Evolutionary conservation across 2,888 invertebrate species (phyloP).

Genomic region (Chalcis sispes): DNA sequence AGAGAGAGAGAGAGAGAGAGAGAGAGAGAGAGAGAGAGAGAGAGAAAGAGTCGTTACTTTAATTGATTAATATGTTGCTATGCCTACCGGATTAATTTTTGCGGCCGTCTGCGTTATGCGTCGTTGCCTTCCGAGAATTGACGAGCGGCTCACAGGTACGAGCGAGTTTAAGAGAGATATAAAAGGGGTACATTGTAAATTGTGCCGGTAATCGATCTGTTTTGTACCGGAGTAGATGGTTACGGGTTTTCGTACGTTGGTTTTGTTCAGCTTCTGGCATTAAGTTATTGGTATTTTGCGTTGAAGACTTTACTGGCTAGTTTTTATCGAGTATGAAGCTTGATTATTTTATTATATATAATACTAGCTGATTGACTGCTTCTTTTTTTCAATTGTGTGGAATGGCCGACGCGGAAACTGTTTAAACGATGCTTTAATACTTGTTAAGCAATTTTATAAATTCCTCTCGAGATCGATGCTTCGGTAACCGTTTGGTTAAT

Average conservation of each 20-base stretch:
- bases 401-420: too few species aligned
- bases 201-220: background rate
- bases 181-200: background rate
- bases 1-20: conserved; percentile 30
- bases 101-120: too few species aligned
- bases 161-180: background rate
- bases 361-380: too few species aligned
- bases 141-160: background rate
- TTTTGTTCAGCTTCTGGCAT: background rate
- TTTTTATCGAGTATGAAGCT: background rate
- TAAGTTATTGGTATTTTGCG: conserved; percentile 8
- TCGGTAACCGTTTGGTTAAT: too few species aligned
- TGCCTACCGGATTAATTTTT: conserved; percentile 22
- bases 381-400: too few species aligned
- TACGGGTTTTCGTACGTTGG: background rate
- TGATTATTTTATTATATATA: too few species aligned
- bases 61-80: conserved; percentile 47
- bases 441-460: too few species aligned
- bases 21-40: conserved; percentile 39
- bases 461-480: too few species aligned
- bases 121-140: too few species aligned
- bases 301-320: background rate
- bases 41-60: conserved; percentile 35
- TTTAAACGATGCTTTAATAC: too few species aligned
- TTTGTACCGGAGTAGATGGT: background rate